Percentiles rank a stretch among this genome's conserved stretches.
Evolutionary conservation across 2,797 vertebrate genomes (phyloP).

Genomic region (Perodicticus potto): DNA sequence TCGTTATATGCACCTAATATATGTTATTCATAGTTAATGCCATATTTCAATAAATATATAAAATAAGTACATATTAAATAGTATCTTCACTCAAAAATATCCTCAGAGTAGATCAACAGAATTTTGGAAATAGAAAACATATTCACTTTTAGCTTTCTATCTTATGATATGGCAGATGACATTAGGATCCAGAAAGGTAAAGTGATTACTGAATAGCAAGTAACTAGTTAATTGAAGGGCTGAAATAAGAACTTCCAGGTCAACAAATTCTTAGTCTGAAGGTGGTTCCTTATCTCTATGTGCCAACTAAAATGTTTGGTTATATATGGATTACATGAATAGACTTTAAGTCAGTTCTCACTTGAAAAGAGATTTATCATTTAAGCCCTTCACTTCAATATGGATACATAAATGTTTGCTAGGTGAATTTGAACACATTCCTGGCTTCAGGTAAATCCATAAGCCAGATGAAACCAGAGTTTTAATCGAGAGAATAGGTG

Average conservation of each 20-base stretch:
- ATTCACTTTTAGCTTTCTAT: background rate
- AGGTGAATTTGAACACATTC: conserved; percentile 33
- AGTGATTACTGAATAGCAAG: background rate
- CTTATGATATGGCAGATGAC: background rate
- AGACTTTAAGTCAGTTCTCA: conserved; percentile 21
- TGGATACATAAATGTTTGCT: conserved; percentile 48
- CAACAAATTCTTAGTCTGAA: background rate
- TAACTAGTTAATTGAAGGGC: background rate
- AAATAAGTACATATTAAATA: background rate
- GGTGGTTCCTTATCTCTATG: background rate
- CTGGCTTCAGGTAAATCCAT: conserved; percentile 47
- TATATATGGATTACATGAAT: conserved; percentile 23
- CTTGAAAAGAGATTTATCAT: conserved; percentile 40
- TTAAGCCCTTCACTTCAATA: conserved; percentile 58
- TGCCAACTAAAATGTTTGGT: background rate
- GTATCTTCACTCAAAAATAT: background rate
- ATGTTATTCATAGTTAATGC: background rate
- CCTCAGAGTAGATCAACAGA: background rate
- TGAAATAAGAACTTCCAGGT: background rate
- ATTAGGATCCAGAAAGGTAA: background rate
- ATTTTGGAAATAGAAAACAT: conserved; percentile 5
- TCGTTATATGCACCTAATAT: background rate
- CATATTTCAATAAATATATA: background rate
- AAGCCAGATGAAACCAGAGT: background rate
- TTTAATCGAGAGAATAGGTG: conserved; percentile 44